Base-by-base conservation (phyloP, 2,797 vertebrate species). In the Xerus rutilus region DNA sequence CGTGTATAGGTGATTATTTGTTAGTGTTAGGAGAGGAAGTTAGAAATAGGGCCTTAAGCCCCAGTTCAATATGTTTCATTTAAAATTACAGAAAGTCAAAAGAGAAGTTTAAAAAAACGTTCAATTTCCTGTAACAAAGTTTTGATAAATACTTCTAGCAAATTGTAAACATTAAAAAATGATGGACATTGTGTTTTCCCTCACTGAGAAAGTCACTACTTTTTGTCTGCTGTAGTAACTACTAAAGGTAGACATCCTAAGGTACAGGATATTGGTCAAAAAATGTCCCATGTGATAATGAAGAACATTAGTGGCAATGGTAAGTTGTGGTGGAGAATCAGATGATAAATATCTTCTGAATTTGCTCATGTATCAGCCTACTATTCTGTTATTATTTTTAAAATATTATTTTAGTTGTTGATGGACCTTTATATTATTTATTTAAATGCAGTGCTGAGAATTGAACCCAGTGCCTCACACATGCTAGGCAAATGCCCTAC, bases 1-100 rank as follows among this genome's bases (percentile, higher is more conserved):
- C 70, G 25, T 92, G 85, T 82, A 78, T 67, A 77, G 6, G 23
- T 93, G 49, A 73, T 79, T 96, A 89, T 86, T 90, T 86, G 59
- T 82, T 76, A 95, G 52, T 94, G 23, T 62, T 91, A 43, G 25
- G 28, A 84, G 8, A 62, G 43, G 72, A 92, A 87, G 57, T 78
- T 81, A 90, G 77, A 84, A 59, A 69, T 87, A 95, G 84, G 70
- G 15, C 39, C 30, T 65, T 43, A 87, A 59, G 57, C 52, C 25
- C 32, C 15, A 64, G 28, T 69, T 92, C 15, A 86, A 3, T 65
- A 91, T 20, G 4, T 89, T 79, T 91, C 14, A 72, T 84, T 49
- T 95, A 62, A 94, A 96, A 25, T 78, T 92, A 91, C 35, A 89
- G 20, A 54, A 86, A 81, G 17, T 23, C 32, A 86, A 30, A 77